phyloP scores from a whole-genome alignment of 2,888 invertebrate genomes.

The Andrena camellia region DNA sequence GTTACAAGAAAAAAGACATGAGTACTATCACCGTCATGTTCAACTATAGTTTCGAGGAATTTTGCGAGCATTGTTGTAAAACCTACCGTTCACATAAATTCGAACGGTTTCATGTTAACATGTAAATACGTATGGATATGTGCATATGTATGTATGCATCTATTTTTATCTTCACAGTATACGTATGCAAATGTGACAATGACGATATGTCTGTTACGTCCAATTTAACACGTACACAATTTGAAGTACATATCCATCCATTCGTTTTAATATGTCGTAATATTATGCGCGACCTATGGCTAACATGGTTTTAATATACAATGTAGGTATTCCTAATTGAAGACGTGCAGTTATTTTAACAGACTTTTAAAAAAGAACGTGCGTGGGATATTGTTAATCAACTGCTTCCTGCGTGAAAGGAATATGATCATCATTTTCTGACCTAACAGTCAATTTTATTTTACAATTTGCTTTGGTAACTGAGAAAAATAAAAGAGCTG shows the following conservation, averaged over 20 bases:
- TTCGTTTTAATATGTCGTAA: conserved; percentile 17
- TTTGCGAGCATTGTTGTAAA: neutral
- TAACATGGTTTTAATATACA: conserved; percentile 20
- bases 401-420: conserved; percentile 31
- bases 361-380: conserved; percentile 22
- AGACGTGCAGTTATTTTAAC: conserved; percentile 2
- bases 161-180: neutral
- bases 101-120: conserved; percentile 21
- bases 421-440: conserved; percentile 1
- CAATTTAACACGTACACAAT: conserved; percentile 40
- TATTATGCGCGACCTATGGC: neutral
- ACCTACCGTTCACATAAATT: conserved; percentile 23
- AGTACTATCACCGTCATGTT: neutral
- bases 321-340: conserved; percentile 16
- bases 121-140: neutral
- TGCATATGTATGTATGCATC: neutral
- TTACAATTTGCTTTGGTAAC: neutral
- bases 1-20: neutral
- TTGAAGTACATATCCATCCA: neutral
- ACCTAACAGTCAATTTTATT: neutral
- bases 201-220: conserved; percentile 59
- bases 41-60: neutral
- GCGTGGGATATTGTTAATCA: conserved; percentile 12
- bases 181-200: conserved; percentile 29
- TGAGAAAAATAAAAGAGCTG: too few species aligned